Evolutionary conservation across 1,140 invertebrate species (phyloP).

Genomic region (Drosophila tani): DNA sequence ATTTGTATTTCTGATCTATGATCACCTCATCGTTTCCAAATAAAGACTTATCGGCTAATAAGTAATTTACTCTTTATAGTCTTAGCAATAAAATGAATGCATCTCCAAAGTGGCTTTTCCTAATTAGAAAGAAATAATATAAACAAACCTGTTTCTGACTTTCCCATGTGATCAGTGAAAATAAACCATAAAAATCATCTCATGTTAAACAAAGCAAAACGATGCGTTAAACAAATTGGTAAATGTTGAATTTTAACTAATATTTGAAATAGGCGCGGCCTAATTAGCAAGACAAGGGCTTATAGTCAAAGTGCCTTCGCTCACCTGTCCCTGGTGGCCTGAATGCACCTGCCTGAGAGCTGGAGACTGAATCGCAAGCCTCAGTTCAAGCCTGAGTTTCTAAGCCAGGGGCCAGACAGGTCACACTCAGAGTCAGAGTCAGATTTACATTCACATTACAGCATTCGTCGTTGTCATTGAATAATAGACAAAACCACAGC

Average conservation of each 20-base stretch:
- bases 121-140: neutral
- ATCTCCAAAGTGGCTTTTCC: neutral
- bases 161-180: constrained; percentile 15
- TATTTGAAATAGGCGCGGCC: constrained; percentile 40
- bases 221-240: neutral
- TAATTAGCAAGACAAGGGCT: constrained; percentile 39
- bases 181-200: constrained; percentile 4
- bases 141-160: neutral
- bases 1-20: neutral
- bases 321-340: constrained; percentile 1
- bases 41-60: neutral
- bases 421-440: constrained; percentile 38
- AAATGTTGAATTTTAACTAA: constrained; percentile 24
- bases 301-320: constrained; percentile 15
- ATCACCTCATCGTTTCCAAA: neutral
- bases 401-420: constrained; percentile 36
- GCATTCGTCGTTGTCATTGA: constrained; percentile 69
- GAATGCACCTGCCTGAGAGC: constrained; percentile 29
- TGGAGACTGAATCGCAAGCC: constrained; percentile 1
- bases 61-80: neutral
- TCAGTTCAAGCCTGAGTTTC: constrained; percentile 10
- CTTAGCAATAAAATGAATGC: neutral
- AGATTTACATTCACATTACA: constrained; percentile 59
- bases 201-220: constrained; percentile 1
- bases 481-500: constrained; percentile 50